A percentile compares a stretch with the other conserved stretches of the same genome.
Evolutionary conservation across 2,113 vertebrate genomes (phyloP).

Genomic region (Ciconia stormi): DNA sequence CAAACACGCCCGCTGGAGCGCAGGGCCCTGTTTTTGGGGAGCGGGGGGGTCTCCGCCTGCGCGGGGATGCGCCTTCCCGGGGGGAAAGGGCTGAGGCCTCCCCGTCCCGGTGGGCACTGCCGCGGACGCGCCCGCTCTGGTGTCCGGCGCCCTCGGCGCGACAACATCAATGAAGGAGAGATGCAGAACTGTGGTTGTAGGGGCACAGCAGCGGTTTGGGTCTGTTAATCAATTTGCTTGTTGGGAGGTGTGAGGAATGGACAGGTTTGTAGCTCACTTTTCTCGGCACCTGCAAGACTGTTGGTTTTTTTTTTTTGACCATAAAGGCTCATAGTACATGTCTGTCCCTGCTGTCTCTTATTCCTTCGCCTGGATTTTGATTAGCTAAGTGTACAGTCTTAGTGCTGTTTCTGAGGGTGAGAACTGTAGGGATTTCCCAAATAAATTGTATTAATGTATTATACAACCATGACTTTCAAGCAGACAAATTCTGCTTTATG

Average conservation of each 20-base stretch:
- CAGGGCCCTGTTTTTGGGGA: neutral
- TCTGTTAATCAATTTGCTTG: neutral
- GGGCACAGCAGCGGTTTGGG: neutral
- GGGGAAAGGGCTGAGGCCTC: neutral
- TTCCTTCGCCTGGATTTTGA: neutral
- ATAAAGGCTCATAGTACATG: rapidly evolving
- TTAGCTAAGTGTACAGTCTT: neutral
- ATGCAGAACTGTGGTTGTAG: neutral
- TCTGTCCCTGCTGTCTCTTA: too few species aligned
- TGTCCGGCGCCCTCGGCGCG: neutral
- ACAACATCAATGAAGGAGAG: neutral
- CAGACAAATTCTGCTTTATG: neutral
- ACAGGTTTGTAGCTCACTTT: neutral
- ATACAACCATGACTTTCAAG: neutral
- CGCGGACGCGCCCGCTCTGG: neutral
- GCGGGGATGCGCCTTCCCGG: neutral
- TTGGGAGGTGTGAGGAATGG: rapidly evolving
- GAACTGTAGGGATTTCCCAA: neutral
- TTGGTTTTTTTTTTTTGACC: neutral
- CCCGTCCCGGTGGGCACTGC: neutral
- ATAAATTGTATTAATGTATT: neutral
- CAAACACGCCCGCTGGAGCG: neutral
- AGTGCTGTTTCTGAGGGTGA: neutral
- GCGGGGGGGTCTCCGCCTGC: neutral
- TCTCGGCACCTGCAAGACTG: neutral